A percentile compares a stretch with the other conserved stretches of the same genome.
Conservation (phyloP, 2,113 vertebrate genomes). For the Malaclemys terrapin region DNA sequence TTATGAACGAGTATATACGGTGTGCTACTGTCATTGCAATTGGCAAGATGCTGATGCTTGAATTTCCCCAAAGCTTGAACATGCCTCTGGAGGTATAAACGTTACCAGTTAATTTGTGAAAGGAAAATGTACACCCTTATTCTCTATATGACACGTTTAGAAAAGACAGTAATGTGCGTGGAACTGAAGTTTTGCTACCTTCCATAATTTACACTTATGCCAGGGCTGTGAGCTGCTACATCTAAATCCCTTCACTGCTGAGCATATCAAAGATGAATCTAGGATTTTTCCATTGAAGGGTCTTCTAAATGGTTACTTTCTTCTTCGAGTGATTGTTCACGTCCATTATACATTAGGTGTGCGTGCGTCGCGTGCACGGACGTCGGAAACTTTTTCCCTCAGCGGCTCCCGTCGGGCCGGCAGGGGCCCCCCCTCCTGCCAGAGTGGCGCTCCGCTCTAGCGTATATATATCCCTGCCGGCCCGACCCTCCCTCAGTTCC, state of each 20-base stretch:
- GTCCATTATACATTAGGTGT: too few species aligned
- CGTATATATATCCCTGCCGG: too few species aligned
- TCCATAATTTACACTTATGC: not conserved
- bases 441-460: too few species aligned
- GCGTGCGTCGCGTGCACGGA: too few species aligned
- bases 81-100: not conserved
- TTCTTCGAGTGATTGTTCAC: too few species aligned
- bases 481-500: too few species aligned
- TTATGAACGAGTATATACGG: too few species aligned
- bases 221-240: accelerated
- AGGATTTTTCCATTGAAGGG: not conserved
- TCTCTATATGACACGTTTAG: not conserved
- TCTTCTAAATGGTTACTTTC: not conserved
- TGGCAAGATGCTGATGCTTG: not conserved
- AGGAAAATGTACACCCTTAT: not conserved
- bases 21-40: not conserved
- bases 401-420: too few species aligned
- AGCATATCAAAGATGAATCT: not conserved
- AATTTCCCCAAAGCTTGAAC: not conserved
- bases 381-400: too few species aligned
- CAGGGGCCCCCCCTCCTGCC: too few species aligned
- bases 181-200: not conserved
- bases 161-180: not conserved
- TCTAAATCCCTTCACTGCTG: not conserved
- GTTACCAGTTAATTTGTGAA: not conserved